These are phyloP conservation scores for Zygogramma bicolorata DNA, from an alignment of 2,888 invertebrate genomes.

Conservation along the genomic window DNA sequence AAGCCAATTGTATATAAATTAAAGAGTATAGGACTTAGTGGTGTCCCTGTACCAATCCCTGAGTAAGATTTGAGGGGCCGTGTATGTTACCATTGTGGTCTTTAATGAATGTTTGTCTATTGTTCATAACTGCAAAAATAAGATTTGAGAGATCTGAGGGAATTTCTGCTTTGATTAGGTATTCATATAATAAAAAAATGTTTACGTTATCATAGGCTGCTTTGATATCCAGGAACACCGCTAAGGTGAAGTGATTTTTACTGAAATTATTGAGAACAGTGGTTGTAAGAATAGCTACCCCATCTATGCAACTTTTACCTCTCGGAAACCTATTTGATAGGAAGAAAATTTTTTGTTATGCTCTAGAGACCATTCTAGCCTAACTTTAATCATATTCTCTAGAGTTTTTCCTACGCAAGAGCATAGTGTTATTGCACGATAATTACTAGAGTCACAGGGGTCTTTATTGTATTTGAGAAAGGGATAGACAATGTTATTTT, in stretches of 20 bases:
- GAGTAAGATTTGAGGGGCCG: not conserved
- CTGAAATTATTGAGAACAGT: no score
- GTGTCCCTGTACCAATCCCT: slow-evolving; percentile 9
- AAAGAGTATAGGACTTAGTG: slow-evolving; percentile 24
- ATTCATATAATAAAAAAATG: not conserved
- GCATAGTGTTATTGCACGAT: no score
- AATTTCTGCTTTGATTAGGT: not conserved
- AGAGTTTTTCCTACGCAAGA: no score
- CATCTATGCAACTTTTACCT: no score
- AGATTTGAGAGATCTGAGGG: not conserved
- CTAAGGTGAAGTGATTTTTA: not conserved
- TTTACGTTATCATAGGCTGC: slow-evolving; percentile 20
- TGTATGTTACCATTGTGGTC: not conserved
- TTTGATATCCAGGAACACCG: not conserved
- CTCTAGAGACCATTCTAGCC: no score
- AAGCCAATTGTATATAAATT: slow-evolving; percentile 20
- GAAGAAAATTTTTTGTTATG: no score
- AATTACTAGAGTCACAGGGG: no score
- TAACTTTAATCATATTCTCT: no score
- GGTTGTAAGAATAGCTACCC: no score
- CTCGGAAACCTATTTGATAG: no score
- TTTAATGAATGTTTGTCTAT: not conserved
- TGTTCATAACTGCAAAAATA: not conserved
- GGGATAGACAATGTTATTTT: no score
- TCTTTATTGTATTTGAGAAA: no score